Conservation (phyloP, 2,888 invertebrate species). For the Harpalus rufipes region DNA sequence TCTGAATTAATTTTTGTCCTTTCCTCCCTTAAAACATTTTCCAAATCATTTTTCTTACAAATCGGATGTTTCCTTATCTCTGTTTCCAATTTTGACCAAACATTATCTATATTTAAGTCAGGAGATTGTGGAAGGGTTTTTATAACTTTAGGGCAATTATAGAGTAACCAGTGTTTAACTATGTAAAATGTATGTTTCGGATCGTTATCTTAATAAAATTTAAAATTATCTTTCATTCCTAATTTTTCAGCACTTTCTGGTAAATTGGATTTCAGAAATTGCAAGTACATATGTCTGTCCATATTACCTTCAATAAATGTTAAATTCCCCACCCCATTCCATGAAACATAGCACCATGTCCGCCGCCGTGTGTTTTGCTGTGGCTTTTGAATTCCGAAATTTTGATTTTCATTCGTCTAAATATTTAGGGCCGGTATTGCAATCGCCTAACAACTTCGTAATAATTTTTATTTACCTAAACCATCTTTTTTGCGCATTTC, state of each 20-base stretch:
- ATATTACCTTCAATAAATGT: slow-evolving; percentile 26
- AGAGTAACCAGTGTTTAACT: slow-evolving; percentile 15
- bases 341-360: neutral
- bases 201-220: slow-evolving; percentile 32
- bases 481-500: no score
- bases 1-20: slow-evolving; percentile 1
- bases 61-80: neutral
- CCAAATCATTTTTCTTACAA: neutral
- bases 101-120: slow-evolving; percentile 18
- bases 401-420: no score
- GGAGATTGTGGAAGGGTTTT: slow-evolving; percentile 5
- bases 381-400: no score
- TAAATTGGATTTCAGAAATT: slow-evolving; percentile 26
- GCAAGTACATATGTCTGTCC: slow-evolving; percentile 26
- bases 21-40: slow-evolving; percentile 3
- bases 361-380: no score
- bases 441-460: no score
- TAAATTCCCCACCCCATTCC: neutral
- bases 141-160: slow-evolving; percentile 28
- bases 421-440: no score
- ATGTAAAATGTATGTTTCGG: slow-evolving; percentile 12
- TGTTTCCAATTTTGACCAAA: neutral
- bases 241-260: no score
- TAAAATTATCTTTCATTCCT: slow-evolving; percentile 17
- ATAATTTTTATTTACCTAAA: no score